Percentiles rank a stretch among this genome's conserved stretches.
These are phyloP conservation scores for Oligia fasciuncula DNA, from an alignment of 2,888 invertebrate species.

Conservation along the genomic window DNA sequence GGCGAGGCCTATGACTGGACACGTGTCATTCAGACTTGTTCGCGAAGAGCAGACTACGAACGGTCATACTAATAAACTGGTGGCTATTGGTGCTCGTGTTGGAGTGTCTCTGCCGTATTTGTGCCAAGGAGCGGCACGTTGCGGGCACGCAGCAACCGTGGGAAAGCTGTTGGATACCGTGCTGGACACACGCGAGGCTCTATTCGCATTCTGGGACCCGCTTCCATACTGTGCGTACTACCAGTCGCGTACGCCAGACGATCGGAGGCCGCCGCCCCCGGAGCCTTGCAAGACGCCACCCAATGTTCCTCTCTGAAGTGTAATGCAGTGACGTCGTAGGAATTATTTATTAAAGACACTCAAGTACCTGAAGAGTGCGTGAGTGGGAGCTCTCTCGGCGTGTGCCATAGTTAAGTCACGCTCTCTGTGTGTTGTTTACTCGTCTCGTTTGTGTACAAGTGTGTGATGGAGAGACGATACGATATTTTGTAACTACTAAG, in stretches of 20 bases:
- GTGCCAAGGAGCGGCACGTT: conserved; percentile 92
- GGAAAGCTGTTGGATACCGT: conserved; percentile 92
- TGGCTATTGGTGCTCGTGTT: conserved; percentile 92
- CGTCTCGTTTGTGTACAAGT: conserved; percentile 72
- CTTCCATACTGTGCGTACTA: conserved; percentile 96
- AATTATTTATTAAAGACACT: conserved; percentile 85
- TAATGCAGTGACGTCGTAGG: conserved; percentile 66
- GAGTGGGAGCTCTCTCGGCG: conserved; percentile 80
- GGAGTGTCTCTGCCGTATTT: conserved; percentile 95
- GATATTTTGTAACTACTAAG: conserved; percentile 88
- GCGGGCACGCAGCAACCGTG: conserved; percentile 91
- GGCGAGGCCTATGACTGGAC: conserved; percentile 93
- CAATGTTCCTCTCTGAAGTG: conserved; percentile 85
- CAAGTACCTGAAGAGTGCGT: conserved; percentile 89
- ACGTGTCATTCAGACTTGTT: conserved; percentile 94
- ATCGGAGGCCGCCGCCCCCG: conserved; percentile 85
- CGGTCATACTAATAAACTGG: conserved; percentile 81
- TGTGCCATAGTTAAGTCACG: conserved; percentile 67
- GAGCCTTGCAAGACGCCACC: conserved; percentile 90
- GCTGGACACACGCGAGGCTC: conserved; percentile 94
- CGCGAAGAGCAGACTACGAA: conserved; percentile 89
- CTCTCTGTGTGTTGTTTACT: conserved; percentile 74
- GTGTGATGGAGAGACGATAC: conserved; percentile 79
- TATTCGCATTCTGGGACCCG: conserved; percentile 96
- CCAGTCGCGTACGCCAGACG: conserved; percentile 93